phyloP scores from a whole-genome alignment of 2,888 invertebrate genomes.

The Callyntrura sp. region DNA sequence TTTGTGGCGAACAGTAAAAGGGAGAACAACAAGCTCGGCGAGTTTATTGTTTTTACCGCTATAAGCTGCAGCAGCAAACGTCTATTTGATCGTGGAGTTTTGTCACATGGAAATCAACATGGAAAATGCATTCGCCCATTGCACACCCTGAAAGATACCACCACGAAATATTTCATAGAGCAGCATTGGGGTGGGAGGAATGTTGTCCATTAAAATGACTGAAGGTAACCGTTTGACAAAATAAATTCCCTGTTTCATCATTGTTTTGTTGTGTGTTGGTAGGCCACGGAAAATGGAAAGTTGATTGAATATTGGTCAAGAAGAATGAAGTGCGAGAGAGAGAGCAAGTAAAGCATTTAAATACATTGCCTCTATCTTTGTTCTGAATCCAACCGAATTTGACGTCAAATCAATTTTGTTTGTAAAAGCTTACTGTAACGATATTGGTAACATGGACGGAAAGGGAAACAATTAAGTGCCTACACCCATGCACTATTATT shows the following conservation, averaged over 20 bases:
- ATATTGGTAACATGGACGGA: neutral
- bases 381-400: neutral
- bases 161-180: neutral
- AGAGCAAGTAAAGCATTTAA: neutral
- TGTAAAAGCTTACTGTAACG: neutral
- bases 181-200: neutral
- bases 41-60: neutral
- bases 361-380: neutral
- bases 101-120: slow-evolving; percentile 10
- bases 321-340: neutral
- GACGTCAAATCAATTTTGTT: neutral
- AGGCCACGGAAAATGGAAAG: neutral
- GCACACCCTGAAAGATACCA: neutral
- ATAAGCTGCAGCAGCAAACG: neutral
- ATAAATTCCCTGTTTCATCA: slow-evolving; percentile 16
- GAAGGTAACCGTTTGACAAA: slow-evolving; percentile 21
- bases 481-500: neutral
- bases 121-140: slow-evolving; percentile 10
- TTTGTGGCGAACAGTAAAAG: neutral
- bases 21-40: slow-evolving; percentile 1
- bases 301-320: slow-evolving; percentile 2
- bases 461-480: neutral
- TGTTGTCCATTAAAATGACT: slow-evolving; percentile 42
- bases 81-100: neutral
- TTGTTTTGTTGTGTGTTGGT: neutral